Evolutionary conservation across 2,113 vertebrate species (phyloP).

Genomic region (Sterna hirundo): DNA sequence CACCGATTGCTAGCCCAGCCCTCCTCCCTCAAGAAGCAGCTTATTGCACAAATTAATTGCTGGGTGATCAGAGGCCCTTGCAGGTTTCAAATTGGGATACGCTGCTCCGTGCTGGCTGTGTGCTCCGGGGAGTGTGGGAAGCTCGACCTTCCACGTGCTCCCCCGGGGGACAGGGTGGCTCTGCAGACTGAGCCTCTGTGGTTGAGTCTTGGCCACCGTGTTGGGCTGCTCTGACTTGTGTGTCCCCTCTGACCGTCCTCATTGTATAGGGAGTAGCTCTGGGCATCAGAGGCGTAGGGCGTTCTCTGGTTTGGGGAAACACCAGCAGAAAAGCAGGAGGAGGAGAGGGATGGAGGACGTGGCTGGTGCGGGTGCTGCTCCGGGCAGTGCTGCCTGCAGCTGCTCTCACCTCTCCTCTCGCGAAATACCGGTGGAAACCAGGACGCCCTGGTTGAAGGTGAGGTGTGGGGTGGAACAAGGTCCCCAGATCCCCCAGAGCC

Average conservation of each 20-base stretch:
- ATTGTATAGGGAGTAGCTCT: not conserved
- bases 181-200: accelerated
- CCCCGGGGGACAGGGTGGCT: accelerated
- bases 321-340: not conserved
- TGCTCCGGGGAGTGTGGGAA: not conserved
- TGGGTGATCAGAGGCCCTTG: not conserved
- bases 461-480: not conserved
- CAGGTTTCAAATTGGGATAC: accelerated
- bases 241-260: accelerated
- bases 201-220: accelerated
- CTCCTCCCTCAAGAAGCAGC: not conserved
- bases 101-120: accelerated
- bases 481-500: not conserved
- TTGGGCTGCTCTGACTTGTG: not conserved
- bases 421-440: not conserved
- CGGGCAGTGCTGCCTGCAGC: not conserved
- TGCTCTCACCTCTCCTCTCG: accelerated
- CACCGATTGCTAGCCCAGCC: not conserved
- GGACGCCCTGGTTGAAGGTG: not conserved
- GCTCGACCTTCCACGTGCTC: not conserved
- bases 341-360: not conserved
- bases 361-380: accelerated
- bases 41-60: not conserved
- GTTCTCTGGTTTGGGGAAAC: not conserved
- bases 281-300: accelerated